A percentile compares a stretch with the other conserved stretches of the same genome.
Evolutionary conservation across 2,888 invertebrate genomes (phyloP).

Genomic region (Mythimna ferrago): DNA sequence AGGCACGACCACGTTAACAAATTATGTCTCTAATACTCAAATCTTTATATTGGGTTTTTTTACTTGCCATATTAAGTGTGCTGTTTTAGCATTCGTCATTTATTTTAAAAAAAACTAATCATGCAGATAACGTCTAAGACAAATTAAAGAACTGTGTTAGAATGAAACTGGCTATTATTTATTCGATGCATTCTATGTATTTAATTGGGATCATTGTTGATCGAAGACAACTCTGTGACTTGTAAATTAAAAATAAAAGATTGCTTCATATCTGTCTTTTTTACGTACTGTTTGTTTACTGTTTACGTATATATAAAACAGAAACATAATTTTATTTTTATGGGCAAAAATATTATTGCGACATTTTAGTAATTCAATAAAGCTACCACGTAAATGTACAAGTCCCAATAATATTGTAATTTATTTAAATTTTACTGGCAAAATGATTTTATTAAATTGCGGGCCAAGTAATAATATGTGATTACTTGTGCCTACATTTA

Average conservation of each 20-base stretch:
- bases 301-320: neutral
- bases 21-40: no score
- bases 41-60: no score
- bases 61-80: no score
- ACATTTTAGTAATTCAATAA: constrained; percentile 12
- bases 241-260: no score
- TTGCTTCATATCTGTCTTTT: no score
- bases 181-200: no score
- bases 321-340: neutral
- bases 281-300: no score
- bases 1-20: no score
- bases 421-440: constrained; percentile 44
- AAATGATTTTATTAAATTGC: constrained; percentile 38
- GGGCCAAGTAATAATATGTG: constrained; percentile 39
- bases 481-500: constrained; percentile 28
- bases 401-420: constrained; percentile 29
- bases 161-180: neutral
- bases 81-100: no score
- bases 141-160: neutral
- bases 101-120: no score
- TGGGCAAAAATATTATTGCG: neutral
- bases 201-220: no score
- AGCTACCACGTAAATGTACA: constrained; percentile 1
- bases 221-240: no score
- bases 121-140: neutral